Evolutionary conservation across 1,140 invertebrate species (phyloP).

Genomic region (Oryzaephilus surinamensis): DNA sequence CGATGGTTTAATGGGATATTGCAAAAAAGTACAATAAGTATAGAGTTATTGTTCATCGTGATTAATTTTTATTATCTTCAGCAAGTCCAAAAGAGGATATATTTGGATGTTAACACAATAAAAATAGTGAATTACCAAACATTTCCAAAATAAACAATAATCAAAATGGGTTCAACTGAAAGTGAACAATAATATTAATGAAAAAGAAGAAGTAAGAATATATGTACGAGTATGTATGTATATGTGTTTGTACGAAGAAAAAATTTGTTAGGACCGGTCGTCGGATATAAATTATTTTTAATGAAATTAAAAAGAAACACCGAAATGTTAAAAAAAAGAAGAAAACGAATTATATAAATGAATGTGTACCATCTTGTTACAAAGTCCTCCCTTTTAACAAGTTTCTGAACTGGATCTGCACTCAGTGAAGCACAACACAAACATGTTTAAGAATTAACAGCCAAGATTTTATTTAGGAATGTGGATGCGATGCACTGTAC

Average conservation of each 20-base stretch:
- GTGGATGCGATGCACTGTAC: slow-evolving; percentile 16
- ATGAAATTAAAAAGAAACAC: background rate
- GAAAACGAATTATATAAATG: slow-evolving; percentile 11
- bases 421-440: slow-evolving; percentile 24
- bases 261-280: background rate
- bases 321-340: slow-evolving; percentile 1
- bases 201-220: background rate
- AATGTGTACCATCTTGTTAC: slow-evolving; percentile 6
- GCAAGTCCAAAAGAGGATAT: no score
- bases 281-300: background rate
- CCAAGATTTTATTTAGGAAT: slow-evolving; percentile 25
- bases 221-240: background rate
- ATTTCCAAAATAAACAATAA: no score
- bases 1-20: no score
- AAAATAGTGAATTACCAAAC: no score
- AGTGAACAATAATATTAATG: no score
- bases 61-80: no score
- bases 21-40: no score
- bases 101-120: no score
- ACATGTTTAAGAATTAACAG: slow-evolving; percentile 26
- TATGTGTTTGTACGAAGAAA: background rate
- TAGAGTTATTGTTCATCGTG: no score
- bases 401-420: slow-evolving; percentile 24
- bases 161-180: no score
- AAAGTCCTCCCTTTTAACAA: slow-evolving; percentile 19